Evolutionary conservation across 1,140 invertebrate species (phyloP).

Genomic region (Epicauta chinensis): DNA sequence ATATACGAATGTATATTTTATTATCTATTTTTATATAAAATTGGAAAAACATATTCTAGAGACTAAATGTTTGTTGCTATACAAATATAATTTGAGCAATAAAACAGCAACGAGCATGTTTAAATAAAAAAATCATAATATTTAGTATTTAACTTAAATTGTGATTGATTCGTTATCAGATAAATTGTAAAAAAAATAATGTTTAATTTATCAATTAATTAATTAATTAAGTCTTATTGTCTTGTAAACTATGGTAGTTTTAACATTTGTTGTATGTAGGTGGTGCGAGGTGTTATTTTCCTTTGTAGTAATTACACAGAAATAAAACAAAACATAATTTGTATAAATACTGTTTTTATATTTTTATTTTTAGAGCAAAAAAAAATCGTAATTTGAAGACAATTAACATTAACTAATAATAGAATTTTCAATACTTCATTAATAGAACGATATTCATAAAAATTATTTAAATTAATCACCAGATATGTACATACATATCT

Average conservation of each 20-base stretch:
- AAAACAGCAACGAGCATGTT: constrained; percentile 6
- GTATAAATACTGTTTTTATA: constrained; percentile 22
- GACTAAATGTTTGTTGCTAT: constrained; percentile 4
- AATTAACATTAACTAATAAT: constrained; percentile 5
- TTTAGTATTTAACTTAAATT: background rate
- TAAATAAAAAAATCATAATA: constrained; percentile 5
- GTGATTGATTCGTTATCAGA: no score
- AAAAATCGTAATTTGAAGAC: constrained; percentile 10
- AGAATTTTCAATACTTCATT: constrained; percentile 10
- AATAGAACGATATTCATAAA: constrained; percentile 6
- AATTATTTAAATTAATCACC: no score
- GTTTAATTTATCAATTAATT: background rate
- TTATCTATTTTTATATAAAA: constrained; percentile 15
- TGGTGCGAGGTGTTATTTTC: constrained; percentile 5
- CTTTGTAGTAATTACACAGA: background rate
- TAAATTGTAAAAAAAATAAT: no score
- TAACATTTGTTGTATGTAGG: background rate
- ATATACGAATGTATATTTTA: constrained; percentile 1
- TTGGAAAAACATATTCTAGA: constrained; percentile 8
- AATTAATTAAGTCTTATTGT: constrained; percentile 15
- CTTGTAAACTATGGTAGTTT: constrained; percentile 7
- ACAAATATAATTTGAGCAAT: constrained; percentile 3
- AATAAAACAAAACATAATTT: constrained; percentile 16
- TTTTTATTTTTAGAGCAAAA: constrained; percentile 9
- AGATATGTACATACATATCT: constrained; percentile 9